Base-by-base conservation (phyloP, 2,888 invertebrate genomes). In the Volucella inflata region DNA sequence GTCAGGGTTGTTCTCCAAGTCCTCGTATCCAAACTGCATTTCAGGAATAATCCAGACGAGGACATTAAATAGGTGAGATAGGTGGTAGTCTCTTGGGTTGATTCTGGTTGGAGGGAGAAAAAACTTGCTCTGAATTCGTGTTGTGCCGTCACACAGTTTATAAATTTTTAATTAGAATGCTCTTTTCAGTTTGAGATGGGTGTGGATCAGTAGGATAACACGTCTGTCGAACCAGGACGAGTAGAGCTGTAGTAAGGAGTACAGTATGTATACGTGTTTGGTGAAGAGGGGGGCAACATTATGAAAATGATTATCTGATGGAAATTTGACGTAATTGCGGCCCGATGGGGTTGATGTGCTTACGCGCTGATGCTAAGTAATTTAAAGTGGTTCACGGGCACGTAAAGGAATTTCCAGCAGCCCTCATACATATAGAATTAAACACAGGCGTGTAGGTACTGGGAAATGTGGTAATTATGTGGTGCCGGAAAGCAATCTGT, bases 141-240 rank as follows among this genome's bases (percentile, higher is more conserved):
- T 12, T 8, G 51, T n/a, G 21, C 30, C 42, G 42, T 40, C n/a
- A 40, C 51, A 48, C 14, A 51, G 79, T 50, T 77, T 55, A 81
- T 85, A 81, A 72, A 85, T 85, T 81, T 81, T 85, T 77, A 85
- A 85, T 85, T 85, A 85, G 81, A 81, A 85, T 77, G 75, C 60
- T 80, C 6, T 30, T 30, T 6, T 3, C 4, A 30, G 30, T 30
- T 6, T 6, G 30, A 30, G 6, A 30, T 30, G 53, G 72, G 64
- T 76, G 62, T 76, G 71, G 71, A 72, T 81, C 68, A 67, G 74
- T 65, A n/a, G 60, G 16, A 57, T 65, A 21, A 38, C 36, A 44
- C 30, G 30, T 30, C 30, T 30, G 6, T 30, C 30, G 30, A 30
- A 30, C 30, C 30, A 30, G 30, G 30, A 30, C 30, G 30, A 30